These are phyloP conservation scores for Athalia circularis DNA, from an alignment of 2,888 invertebrate genomes.

Conservation along the genomic window DNA sequence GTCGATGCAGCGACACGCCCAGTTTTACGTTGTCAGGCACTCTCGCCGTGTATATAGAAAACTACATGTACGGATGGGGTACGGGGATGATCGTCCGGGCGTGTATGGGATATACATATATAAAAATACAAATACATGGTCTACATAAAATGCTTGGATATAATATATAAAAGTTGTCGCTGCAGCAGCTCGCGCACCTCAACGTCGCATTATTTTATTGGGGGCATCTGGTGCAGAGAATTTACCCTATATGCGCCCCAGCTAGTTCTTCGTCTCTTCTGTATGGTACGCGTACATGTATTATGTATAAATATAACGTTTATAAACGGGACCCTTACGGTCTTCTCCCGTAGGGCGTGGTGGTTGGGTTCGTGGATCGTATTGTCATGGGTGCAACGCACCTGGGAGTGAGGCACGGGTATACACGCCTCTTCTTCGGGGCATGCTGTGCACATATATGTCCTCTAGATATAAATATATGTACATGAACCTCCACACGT, in stretches of 20 bases:
- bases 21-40: neutral
- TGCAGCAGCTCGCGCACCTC: conserved; percentile 33
- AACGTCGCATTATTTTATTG: conserved; percentile 15
- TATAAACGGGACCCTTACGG: conserved; percentile 6
- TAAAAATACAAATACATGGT: too few species aligned
- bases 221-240: conserved; percentile 33
- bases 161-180: neutral
- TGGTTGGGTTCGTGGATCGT: conserved; percentile 68
- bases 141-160: too few species aligned
- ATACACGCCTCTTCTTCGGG: conserved; percentile 51
- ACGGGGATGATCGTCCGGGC: too few species aligned
- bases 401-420: conserved; percentile 68
- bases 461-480: conserved; percentile 6
- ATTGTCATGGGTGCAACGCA: conserved; percentile 67
- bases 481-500: conserved; percentile 47
- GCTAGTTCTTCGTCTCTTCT: neutral
- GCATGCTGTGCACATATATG: conserved; percentile 38
- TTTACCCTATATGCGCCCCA: neutral
- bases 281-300: neutral
- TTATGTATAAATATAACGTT: neutral
- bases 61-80: too few species aligned
- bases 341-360: conserved; percentile 65
- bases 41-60: too few species aligned
- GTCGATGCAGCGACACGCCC: conserved; percentile 28
- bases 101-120: too few species aligned